Conservation (phyloP, 2,888 invertebrate genomes). For the Tinea semifulvella region DNA sequence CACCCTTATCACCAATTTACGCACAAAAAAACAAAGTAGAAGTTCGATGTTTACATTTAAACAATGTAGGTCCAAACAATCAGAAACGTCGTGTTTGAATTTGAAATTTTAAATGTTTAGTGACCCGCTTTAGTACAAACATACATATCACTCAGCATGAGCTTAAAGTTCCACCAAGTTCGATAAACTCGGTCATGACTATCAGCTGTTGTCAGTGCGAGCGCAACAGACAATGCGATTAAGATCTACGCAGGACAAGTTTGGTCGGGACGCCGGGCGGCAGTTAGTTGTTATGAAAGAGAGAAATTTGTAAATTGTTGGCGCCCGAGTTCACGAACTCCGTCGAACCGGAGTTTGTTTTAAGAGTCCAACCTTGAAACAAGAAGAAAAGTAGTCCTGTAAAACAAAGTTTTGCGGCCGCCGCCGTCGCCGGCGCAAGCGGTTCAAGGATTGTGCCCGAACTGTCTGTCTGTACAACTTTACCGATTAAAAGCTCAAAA, state of each 20-base stretch:
- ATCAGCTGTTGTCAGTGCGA: constrained; percentile 44
- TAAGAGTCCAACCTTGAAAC: constrained; percentile 70
- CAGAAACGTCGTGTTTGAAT: neutral
- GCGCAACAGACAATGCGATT: constrained; percentile 68
- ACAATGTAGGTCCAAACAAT: neutral
- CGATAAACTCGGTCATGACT: constrained; percentile 9
- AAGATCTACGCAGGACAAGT: constrained; percentile 69
- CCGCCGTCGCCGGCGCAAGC: constrained; percentile 65
- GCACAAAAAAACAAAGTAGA: neutral
- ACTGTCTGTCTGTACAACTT: constrained; percentile 69
- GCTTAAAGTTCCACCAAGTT: constrained; percentile 1
- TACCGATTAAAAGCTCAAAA: constrained; percentile 70
- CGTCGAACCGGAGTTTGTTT: constrained; percentile 69
- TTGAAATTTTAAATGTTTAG: neutral
- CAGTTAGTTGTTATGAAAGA: constrained; percentile 70
- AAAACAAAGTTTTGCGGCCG: constrained; percentile 70
- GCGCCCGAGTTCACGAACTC: constrained; percentile 69
- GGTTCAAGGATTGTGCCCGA: constrained; percentile 69
- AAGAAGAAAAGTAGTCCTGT: constrained; percentile 70
- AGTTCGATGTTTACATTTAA: neutral
- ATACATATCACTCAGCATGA: neutral
- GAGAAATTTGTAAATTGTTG: constrained; percentile 70
- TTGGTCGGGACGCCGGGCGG: constrained; percentile 66
- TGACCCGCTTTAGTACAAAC: neutral
- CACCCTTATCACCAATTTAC: constrained; percentile 5